Evolutionary conservation across 2,113 vertebrate genomes (phyloP).

Genomic region (Callospermophilus lateralis): DNA sequence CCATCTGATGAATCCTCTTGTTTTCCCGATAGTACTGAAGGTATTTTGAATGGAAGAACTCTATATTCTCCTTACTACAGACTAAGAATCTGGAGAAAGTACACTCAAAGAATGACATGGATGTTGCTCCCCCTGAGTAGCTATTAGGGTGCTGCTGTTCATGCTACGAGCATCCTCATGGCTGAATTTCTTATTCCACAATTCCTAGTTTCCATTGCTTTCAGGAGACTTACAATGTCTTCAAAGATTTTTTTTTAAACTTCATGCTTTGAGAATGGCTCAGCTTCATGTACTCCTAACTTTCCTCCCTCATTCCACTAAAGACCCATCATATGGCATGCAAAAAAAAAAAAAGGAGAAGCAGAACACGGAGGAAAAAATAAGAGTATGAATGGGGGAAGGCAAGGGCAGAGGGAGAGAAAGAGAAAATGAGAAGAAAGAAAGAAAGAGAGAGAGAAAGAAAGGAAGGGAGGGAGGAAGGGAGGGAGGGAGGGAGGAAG

Average conservation of each 20-base stretch:
- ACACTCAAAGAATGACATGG: neutral
- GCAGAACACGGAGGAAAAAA: neutral
- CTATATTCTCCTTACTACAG: neutral
- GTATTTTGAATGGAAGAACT: neutral
- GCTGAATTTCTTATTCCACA: neutral
- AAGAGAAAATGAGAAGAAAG: fast-evolving
- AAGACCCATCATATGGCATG: neutral
- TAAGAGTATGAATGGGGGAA: fast-evolving
- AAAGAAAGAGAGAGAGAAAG: fast-evolving
- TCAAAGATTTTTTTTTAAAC: neutral
- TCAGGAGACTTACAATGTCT: neutral
- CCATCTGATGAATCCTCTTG: neutral
- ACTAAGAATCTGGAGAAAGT: neutral
- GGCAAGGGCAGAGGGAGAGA: fast-evolving
- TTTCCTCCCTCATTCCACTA: no score
- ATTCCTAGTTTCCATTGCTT: neutral
- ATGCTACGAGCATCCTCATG: fast-evolving
- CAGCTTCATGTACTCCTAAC: neutral
- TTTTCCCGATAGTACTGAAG: neutral
- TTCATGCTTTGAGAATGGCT: neutral
- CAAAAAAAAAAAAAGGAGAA: no score
- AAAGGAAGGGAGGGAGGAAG: fast-evolving
- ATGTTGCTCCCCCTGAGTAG: fast-evolving
- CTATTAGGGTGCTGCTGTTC: fast-evolving
- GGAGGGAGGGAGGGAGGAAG: fast-evolving